These are phyloP conservation scores for Hedychridium roseum DNA, from an alignment of 2,888 invertebrate genomes.

Conservation along the genomic window DNA sequence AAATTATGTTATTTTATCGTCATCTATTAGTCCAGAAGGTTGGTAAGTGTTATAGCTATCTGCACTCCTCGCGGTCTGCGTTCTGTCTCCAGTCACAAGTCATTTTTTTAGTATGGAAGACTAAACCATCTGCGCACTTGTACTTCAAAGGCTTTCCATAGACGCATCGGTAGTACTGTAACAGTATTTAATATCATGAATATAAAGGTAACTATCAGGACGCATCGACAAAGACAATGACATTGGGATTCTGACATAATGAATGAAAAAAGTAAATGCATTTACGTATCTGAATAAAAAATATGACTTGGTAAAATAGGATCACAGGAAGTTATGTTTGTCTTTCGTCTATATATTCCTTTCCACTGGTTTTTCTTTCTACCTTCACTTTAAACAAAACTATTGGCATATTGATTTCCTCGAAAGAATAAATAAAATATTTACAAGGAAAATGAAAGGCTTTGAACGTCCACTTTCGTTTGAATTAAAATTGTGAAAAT, in stretches of 20 bases:
- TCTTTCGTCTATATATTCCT: background rate
- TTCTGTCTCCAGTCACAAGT: conserved; percentile 86
- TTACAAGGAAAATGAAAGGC: no score
- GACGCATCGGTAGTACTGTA: conserved; percentile 86
- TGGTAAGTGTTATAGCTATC: no score
- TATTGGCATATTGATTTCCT: no score
- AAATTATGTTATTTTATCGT: no score
- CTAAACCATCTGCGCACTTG: conserved; percentile 77
- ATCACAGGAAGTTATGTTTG: background rate
- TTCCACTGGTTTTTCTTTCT: background rate
- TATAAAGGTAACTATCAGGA: background rate
- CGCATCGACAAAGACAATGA: background rate
- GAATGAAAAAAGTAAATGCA: background rate
- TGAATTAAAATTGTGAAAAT: no score
- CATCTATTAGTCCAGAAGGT: no score
- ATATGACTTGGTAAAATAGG: background rate
- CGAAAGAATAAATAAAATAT: no score
- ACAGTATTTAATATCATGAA: conserved; percentile 39
- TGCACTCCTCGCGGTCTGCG: conserved; percentile 72
- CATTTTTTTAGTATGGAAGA: conserved; percentile 75
- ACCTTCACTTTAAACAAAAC: background rate
- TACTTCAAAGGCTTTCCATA: conserved; percentile 79
- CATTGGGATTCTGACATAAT: conserved; percentile 3
- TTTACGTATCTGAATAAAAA: background rate
- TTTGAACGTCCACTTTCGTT: no score